Evolutionary conservation across 2,888 invertebrate genomes (phyloP).

Genomic region (Drosophila nr. medialis): DNA sequence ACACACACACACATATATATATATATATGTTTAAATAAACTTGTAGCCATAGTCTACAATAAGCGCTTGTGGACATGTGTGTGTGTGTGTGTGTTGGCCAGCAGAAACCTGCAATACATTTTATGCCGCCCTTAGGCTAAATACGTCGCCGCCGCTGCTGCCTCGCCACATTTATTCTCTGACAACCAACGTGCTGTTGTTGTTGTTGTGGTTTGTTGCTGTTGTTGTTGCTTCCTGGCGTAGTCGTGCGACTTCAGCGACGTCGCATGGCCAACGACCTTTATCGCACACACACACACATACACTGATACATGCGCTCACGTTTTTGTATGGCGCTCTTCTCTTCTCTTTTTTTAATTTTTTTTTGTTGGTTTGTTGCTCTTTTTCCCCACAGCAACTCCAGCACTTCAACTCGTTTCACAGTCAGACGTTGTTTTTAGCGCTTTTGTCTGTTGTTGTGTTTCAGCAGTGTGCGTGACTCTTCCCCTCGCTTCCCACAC

Average conservation of each 20-base stretch:
- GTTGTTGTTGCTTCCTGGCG: constrained; percentile 45
- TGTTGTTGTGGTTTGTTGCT: constrained; percentile 25
- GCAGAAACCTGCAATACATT: constrained; percentile 76
- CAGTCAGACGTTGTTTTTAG: constrained; percentile 74
- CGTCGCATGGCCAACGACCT: constrained; percentile 79
- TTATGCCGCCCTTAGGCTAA: constrained; percentile 80
- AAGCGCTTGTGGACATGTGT: constrained; percentile 19
- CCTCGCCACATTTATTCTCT: constrained; percentile 46
- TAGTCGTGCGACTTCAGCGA: constrained; percentile 71
- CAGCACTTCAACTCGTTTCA: constrained; percentile 63
- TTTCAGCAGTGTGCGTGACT: constrained; percentile 55
- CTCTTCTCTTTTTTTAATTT: neutral
- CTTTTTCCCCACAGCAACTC: constrained; percentile 31
- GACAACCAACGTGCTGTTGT: constrained; percentile 47
- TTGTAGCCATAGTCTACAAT: constrained; percentile 44
- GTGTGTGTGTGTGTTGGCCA: constrained; percentile 27
- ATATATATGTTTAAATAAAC: constrained; percentile 25
- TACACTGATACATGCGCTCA: constrained; percentile 38
- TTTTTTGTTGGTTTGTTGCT: constrained; percentile 22
- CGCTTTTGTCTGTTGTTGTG: constrained; percentile 62
- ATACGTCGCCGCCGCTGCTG: constrained; percentile 52
- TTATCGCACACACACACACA: constrained; percentile 56
- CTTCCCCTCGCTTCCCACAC: constrained; percentile 40
- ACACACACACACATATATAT: neutral
- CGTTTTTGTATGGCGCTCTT: constrained; percentile 61